Base-by-base conservation (phyloP, 1,140 invertebrate genomes). In the Dendroctonus ponderosae region DNA sequence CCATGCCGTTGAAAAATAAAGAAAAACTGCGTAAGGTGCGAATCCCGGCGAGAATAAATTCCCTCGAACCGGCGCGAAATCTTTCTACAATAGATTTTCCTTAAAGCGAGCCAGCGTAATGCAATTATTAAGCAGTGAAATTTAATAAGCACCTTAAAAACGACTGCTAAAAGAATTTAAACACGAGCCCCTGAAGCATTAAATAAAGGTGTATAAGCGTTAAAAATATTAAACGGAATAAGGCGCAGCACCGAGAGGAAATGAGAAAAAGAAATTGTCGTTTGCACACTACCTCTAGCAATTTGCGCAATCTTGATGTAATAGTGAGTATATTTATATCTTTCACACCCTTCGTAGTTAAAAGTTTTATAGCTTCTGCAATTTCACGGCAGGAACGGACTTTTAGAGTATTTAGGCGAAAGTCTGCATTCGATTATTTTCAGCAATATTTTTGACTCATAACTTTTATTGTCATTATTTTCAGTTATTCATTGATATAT, bases 141-240 rank as follows among this genome's bases (percentile, higher is more conserved):
- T 75, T 73, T 75, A 75, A 75, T 75, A 75, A 74, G 72, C 72
- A 74, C 70, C 74, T 75, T 74, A 72, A 70, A 70, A 74, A 72
- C 63, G 70, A 62, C 58, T 68, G 64, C 43, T 58, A 67, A 70
- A 68, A 69, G 70, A 72, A 73, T 70, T 70, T 68, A 70, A 73
- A 72, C 68, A 69, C 67, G 66, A 64, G 67, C 71, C 71, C 66
- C 59, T 14, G 42, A 51, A 61, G 66, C 69, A 71, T 74, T 74
- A 74, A 73, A 75, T 75, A 73, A 73, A 75, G 74, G 74, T 75
- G 74, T 74, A 68, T 68, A 73, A 74, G 71, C 69, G 70, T 73
- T 72, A 72, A 72, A 73, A 75, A 73, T 71, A 68, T 71, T 69
- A 71, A 70, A 74, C 52, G 56, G 56, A 69, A 56, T 62, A 57